A percentile compares a stretch with the other conserved stretches of the same genome.
Evolutionary conservation across 2,113 vertebrate species (phyloP).

Genomic region (Dasyornis broadbenti): DNA sequence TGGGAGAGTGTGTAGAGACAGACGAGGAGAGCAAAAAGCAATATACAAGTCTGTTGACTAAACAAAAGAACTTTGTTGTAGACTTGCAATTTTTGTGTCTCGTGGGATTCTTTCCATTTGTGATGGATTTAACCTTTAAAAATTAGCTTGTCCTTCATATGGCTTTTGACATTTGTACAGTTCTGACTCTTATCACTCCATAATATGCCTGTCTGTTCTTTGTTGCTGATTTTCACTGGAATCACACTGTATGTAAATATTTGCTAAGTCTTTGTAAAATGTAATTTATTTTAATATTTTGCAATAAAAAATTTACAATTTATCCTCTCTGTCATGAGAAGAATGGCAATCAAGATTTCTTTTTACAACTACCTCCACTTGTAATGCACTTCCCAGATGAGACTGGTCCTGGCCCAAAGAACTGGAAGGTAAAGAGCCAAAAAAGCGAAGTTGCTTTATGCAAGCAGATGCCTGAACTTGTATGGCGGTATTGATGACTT

Average conservation of each 20-base stretch:
- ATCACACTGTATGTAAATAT: constrained; percentile 73
- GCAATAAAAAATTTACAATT: constrained; percentile 71
- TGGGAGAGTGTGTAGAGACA: neutral
- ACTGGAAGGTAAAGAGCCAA: neutral
- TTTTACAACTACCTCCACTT: neutral
- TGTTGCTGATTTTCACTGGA: constrained; percentile 61
- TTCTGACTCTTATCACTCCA: constrained; percentile 29
- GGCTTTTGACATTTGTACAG: constrained; percentile 27
- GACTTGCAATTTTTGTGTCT: constrained; percentile 29
- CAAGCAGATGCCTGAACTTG: neutral
- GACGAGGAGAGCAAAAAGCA: constrained; percentile 39
- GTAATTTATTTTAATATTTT: constrained; percentile 84
- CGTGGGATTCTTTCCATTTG: neutral
- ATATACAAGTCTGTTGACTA: constrained; percentile 12
- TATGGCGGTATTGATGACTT: neutral
- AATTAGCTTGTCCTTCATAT: neutral
- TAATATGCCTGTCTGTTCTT: constrained; percentile 22
- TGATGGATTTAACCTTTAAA: constrained; percentile 16
- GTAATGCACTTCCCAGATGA: neutral
- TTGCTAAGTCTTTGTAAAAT: constrained; percentile 64
- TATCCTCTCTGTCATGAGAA: neutral
- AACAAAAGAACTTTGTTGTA: neutral
- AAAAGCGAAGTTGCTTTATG: neutral
- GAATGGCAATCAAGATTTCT: neutral
- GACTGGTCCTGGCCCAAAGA: neutral